phyloP scores from a whole-genome alignment of 1,140 invertebrate species.

The Sitodiplosis mosellana region DNA sequence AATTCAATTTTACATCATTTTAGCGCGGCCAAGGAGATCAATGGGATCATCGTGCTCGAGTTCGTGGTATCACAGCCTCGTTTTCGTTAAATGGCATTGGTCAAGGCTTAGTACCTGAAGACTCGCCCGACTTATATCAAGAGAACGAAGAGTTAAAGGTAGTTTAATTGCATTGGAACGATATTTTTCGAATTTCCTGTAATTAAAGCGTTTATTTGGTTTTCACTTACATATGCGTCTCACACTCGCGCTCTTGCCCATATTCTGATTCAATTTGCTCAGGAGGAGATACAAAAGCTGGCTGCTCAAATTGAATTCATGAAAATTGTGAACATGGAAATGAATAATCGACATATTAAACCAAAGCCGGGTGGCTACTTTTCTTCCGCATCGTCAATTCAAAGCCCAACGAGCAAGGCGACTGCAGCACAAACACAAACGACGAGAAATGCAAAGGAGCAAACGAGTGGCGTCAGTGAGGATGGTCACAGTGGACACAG shows the following conservation, averaged over 20 bases:
- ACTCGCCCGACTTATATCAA: conserved; percentile 65
- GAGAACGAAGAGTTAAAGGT: conserved; percentile 83
- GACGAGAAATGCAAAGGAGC: conserved; percentile 10
- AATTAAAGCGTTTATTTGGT: no score
- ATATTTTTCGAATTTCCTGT: neutral
- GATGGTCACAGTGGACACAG: conserved; percentile 5
- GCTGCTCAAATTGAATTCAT: conserved; percentile 82
- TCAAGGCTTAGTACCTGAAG: conserved; percentile 50
- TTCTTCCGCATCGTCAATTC: conserved; percentile 30
- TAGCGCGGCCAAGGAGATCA: conserved; percentile 70
- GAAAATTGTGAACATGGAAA: conserved; percentile 84
- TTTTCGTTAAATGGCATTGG: conserved; percentile 72
- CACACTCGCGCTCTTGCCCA: no score
- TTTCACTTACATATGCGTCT: no score
- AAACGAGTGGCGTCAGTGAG: conserved; percentile 5
- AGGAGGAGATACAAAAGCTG: conserved; percentile 80
- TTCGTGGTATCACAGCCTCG: conserved; percentile 60
- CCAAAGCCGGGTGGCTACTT: conserved; percentile 66
- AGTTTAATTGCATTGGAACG: conserved; percentile 4
- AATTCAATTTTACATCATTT: no score
- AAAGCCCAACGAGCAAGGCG: conserved; percentile 21
- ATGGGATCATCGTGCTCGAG: conserved; percentile 62
- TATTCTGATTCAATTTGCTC: conserved; percentile 5
- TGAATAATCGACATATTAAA: conserved; percentile 73
- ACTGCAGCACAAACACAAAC: conserved; percentile 21